Evolutionary conservation across 2,797 vertebrate genomes (phyloP), one percentile per base, ranked within the genome.

Genomic region (Pempheris klunzingeri): DNA sequence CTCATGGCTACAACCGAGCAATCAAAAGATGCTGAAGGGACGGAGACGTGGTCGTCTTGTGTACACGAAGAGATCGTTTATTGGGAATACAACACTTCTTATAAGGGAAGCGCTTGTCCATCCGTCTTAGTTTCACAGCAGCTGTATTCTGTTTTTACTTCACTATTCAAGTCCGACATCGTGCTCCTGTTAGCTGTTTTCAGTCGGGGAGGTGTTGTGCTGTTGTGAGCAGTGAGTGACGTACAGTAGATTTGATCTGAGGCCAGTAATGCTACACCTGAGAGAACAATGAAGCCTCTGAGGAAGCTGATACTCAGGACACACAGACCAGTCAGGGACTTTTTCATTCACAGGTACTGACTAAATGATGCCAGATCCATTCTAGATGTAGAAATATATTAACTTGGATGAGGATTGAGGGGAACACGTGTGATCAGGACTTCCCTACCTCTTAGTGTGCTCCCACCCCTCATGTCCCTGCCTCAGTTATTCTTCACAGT

Each of bases 401-500:
- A n/a, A n/a, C n/a, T n/a, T 11, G 43, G 44, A 61, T 59, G 4
- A 1, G 9, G 20, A 52, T 68, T 30, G 6, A 32, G 41, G 30
- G 20, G 17, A 26, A 15, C 24, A 7, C 1, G 0, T 20, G 26
- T 58, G 78, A 78, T 32, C 28, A 69, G 68, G 54, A 61, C 66
- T 20, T n/a, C 68, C 36, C 8, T 3, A 2, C 20, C 26, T 43
- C 7, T n/a, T 3, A 2, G 1, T 58, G 13, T 32, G 0, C 69
- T 22, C 61, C 57, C 53, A 15, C 24, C 52, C 14, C n/a, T n/a
- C n/a, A 3, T 12, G 24, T 17, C 47, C 17, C 41, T 49, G 11
- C 36, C 32, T 70, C 66, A 22, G 64, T 10, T 49, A 20, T 71
- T 62, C n/a, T 63, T 65, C 53, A 43, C 65, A 0, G 2, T 54